Evolutionary conservation across 2,797 vertebrate genomes (phyloP), one percentile per base, ranked within the genome.

Genomic region (Platyrinchus mystaceus): DNA sequence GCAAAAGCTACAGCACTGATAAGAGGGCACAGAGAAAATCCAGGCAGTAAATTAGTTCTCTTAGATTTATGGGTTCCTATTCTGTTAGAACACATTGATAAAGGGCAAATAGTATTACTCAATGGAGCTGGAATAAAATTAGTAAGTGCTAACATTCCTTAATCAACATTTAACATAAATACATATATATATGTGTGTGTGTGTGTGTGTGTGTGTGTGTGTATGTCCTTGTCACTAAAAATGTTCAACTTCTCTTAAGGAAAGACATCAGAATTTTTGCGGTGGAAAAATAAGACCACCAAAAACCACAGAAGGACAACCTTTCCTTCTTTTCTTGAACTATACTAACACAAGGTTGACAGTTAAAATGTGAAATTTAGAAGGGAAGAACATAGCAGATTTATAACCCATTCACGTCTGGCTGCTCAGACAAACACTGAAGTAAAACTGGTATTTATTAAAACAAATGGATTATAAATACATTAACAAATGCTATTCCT

Each of bases 381-480:
- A 86, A 76, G 10, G 73, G 81, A 66, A 79, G 50, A 89, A 44
- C 19, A 27, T 30, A 78, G 27, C 34, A 77, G 71, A 89, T 91
- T 94, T 89, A 91, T 24, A 86, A 62, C 36, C 55, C 34, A 39
- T 84, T 68, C 43, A 46, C 81, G 20, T 58, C 60, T 75, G 73
- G n/a, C 30, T 92, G 37, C 44, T 85, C 82, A 92, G 74, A 71
- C 22, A 88, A 96, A 94, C 36, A 47, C 27, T 39, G 12, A 64
- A 84, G 55, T 26, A 68, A 86, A 70, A 86, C 7, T 47, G 27
- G 18, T 56, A 36, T 37, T 91, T 91, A 76, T 84, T 71, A 39
- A 74, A 94, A 88, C 47, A 89, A 94, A 93, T 64, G 46, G 34
- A 75, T 62, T 41, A 86, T 50, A 86, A 87, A 81, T 69, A 41